Evolutionary conservation across 2,113 vertebrate species (phyloP).

Genomic region (Morphnarchus princeps): DNA sequence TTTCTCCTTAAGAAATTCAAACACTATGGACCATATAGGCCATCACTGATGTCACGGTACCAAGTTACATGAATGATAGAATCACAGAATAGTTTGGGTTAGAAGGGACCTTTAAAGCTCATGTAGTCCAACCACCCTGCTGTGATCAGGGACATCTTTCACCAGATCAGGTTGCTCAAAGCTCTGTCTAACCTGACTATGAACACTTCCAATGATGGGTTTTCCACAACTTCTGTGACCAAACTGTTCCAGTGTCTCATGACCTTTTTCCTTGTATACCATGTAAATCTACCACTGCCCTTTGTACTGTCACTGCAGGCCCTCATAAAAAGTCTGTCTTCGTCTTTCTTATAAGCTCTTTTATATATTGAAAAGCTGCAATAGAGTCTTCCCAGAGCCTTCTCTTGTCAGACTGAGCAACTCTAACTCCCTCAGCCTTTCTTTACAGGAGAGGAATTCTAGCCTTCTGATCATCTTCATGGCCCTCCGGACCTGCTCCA

Average conservation of each 20-base stretch:
- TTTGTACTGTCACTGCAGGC: neutral
- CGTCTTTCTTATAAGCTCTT: rapidly evolving
- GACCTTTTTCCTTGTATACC: neutral
- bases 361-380: neutral
- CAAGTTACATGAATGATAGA: neutral
- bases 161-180: neutral
- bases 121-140: neutral
- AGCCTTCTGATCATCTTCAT: neutral
- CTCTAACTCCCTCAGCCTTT: neutral
- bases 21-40: neutral
- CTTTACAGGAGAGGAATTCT: neutral
- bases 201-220: neutral
- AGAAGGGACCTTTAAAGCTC: neutral
- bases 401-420: neutral
- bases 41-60: neutral
- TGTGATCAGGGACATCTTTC: neutral
- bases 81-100: neutral
- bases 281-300: neutral
- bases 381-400: rapidly evolving
- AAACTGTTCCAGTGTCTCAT: neutral
- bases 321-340: neutral
- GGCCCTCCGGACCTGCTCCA: neutral
- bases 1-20: neutral
- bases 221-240: neutral
- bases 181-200: neutral